Base-by-base conservation (phyloP, 2,888 invertebrate species). In the Drosophila paranaensis region DNA sequence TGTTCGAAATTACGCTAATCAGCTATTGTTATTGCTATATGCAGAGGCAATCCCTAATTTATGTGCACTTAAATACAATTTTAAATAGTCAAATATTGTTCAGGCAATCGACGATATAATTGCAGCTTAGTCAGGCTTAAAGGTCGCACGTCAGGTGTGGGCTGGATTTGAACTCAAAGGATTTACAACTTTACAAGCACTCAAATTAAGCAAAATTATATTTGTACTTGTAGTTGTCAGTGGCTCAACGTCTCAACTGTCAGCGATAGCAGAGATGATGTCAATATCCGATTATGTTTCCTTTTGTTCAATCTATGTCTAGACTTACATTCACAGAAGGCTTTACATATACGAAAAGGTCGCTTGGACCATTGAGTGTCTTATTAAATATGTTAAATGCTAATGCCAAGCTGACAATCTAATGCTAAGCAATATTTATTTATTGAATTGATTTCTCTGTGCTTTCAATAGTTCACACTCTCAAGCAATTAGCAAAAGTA, bases 1-100 rank as follows among this genome's bases (percentile, higher is more conserved):
- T 60, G 35, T 25, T 43, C 51, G 58, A 68, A 77, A 82, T 82
- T 66, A 65, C 62, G 63, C 62, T 56, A 72, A 75, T 60, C 55
- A 35, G 16, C 71, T 54, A 53, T 51, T 53, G 65, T 53, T 50
- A 71, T 20, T 20, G 1, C 20, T 20, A 64, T 60, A 53, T 53
- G 69, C 58, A 58, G 64, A 64, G 51, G 37, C 13, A 16, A 10
- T 30, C 13, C 20, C 1, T n/a, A 51, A 39, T 54, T 33, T 11
- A 64, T 39, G 35, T 33, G 4, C 39, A 33, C 11, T 16, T 14
- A 10, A 16, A 61, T 65, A 46, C 63, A 53, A 70, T 77, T 37
- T 77, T 56, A 46, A 13, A 51, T 58, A 4, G 13, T 6, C 20
- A 27, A 35, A 27, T 14, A 14, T 40, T 16, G 40, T 5, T 9